Base-by-base conservation (phyloP, 1,140 invertebrate genomes). In the Drosophila varians region DNA sequence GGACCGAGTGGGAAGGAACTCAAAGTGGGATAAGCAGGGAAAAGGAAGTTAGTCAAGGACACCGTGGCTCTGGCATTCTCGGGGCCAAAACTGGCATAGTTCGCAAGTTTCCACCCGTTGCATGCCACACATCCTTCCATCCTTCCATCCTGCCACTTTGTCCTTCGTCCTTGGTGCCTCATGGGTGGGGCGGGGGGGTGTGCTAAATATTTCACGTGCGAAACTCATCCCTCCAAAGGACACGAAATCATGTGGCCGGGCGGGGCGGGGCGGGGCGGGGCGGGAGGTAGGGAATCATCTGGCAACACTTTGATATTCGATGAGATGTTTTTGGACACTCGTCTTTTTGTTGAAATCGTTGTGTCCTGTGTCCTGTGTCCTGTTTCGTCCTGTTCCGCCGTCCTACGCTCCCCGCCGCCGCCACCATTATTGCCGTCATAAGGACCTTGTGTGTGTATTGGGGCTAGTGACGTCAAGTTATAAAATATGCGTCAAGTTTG, bases 221-320 rank as follows among this genome's bases (percentile, higher is more conserved):
- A 77, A 77, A 70, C 62, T 75, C 72, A 64, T 68, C 64, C 64
- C 64, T 56, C 48, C 73, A 42, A 64, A 69, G 46, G 40, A 48
- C 61, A 53, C 31, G 34, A 57, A 55, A 57, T 53, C n/a, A n/a
- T n/a, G n/a, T n/a, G n/a, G n/a, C n/a, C n/a, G n/a, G n/a, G n/a
- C n/a, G n/a, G n/a, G n/a, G n/a, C n/a, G n/a, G n/a, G n/a, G n/a
- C n/a, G n/a, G n/a, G n/a, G n/a, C n/a, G n/a, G n/a, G n/a, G n/a
- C n/a, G n/a, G n/a, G n/a, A n/a, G n/a, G 69, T 74, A 49, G 72
- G 79, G 69, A 84, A 83, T 75, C 79, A 84, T 75, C 71, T 78
- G 70, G 77, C 75, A 83, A 79, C 79, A 83, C 79, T 83, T 83
- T 83, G 79, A 83, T 84, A 83, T 84, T 84, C 79, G 80, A 83